A percentile compares a stretch with the other conserved stretches of the same genome.
These are phyloP conservation scores for Botia almorhae DNA, from an alignment of 2,797 vertebrate genomes.

Conservation along the genomic window DNA sequence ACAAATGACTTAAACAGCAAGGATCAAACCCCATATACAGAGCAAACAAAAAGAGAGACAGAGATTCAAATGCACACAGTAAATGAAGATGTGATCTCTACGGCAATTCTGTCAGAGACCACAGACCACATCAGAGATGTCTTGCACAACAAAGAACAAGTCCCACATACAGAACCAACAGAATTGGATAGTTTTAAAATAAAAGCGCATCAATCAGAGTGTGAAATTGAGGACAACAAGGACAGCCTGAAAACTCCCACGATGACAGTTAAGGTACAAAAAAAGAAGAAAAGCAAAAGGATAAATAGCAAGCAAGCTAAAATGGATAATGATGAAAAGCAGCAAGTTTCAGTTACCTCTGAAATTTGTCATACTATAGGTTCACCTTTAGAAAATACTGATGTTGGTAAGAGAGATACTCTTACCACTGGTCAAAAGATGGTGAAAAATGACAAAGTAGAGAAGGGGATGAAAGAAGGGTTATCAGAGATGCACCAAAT, in stretches of 20 bases:
- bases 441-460: background rate
- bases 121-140: too few species aligned
- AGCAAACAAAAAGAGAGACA: constrained; percentile 10
- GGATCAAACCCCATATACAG: background rate
- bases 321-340: constrained; percentile 36
- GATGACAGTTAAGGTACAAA: constrained; percentile 5
- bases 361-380: background rate
- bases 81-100: constrained; percentile 8
- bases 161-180: background rate
- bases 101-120: constrained; percentile 1
- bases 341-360: background rate
- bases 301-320: constrained; percentile 42
- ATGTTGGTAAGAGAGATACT: background rate
- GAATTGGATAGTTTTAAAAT: background rate
- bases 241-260: constrained; percentile 1
- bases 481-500: constrained; percentile 1
- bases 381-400: background rate
- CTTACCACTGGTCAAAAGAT: constrained; percentile 7
- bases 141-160: constrained; percentile 13
- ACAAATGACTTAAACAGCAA: background rate
- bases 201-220: constrained; percentile 1
- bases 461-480: constrained; percentile 31
- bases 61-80: constrained; percentile 2
- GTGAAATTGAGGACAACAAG: constrained; percentile 18
- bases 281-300: constrained; percentile 42